phyloP scores from a whole-genome alignment of 2,797 vertebrate genomes.

The Pseudochirops cupreus region DNA sequence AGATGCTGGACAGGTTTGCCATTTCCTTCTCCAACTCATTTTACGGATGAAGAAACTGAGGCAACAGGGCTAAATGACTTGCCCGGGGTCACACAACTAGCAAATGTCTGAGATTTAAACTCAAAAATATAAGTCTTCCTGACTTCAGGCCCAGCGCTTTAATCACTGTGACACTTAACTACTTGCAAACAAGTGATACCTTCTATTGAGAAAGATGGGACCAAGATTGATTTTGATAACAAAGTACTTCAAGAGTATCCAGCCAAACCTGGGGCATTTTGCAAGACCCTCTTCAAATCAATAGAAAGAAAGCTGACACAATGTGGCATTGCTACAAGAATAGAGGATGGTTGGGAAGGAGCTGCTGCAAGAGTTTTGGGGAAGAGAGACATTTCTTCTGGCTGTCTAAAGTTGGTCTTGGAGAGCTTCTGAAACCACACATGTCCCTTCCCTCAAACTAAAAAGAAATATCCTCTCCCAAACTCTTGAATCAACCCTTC shows the following conservation, averaged over 20 bases:
- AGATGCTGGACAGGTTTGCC: no score
- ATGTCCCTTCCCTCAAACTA: background rate
- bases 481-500: background rate
- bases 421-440: background rate
- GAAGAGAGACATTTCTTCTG: background rate
- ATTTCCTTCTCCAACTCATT: no score
- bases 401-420: background rate
- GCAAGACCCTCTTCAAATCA: background rate
- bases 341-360: background rate
- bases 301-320: background rate
- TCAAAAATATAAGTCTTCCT: no score
- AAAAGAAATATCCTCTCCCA: background rate
- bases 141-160: no score
- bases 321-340: background rate
- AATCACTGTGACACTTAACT: no score
- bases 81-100: no score
- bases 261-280: background rate
- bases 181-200: background rate
- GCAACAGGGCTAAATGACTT: no score
- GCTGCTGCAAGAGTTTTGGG: background rate
- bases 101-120: no score
- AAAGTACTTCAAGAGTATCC: background rate
- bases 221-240: background rate
- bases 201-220: background rate
- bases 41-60: no score